Evolutionary conservation across 1,140 invertebrate genomes (phyloP), one percentile per base, ranked within the genome.

Genomic region (Drosophila takahashii): DNA sequence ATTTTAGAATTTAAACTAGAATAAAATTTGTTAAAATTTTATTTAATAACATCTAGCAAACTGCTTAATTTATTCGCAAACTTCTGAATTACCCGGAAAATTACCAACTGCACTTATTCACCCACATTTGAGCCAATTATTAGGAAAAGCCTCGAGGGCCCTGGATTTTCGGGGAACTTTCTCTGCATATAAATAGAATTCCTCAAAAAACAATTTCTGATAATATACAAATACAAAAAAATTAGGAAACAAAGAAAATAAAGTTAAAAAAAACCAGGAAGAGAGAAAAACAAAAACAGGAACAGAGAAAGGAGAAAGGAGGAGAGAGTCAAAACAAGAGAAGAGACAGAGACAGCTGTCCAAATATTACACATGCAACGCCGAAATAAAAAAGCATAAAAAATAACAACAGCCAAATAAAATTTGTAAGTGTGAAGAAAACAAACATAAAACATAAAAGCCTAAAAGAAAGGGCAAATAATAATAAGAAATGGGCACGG

Each of bases 281-380:
- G 13, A 32, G 15, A 45, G 27, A 27, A 59, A 72, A 60, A 60
- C 13, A 18, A 39, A 71, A 73, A 54, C 15, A 48, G 44, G 54
- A 41, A 34, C 22, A 5, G 57, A 50, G 16, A 26, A 27, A 27
- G 9, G 18, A 42, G 47, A 34, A 7, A 54, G 50, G 64, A 37
- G 13, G n/a, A 44, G 26, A 50, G 44, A 64, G n/a, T 13, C 36
- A 22, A 34, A 60, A 53, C 39, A 58, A 61, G 53, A 32, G 22
- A 22, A 22, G 22, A 22, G 22, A 22, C 22, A 58, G 9, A 51
- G 54, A 50, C 83, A 83, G 66, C 83, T 86, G 83, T 72, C 70
- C 29, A 81, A 87, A 86, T 83, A 86, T 81, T 87, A 87, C 83
- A 83, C 83, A 81, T 78, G 73, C 77, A 77, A 61, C 54, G 69